A percentile compares a stretch with the other conserved stretches of the same genome.
phyloP scores from a whole-genome alignment of 2,113 vertebrate species.

The Falco punctatus region DNA sequence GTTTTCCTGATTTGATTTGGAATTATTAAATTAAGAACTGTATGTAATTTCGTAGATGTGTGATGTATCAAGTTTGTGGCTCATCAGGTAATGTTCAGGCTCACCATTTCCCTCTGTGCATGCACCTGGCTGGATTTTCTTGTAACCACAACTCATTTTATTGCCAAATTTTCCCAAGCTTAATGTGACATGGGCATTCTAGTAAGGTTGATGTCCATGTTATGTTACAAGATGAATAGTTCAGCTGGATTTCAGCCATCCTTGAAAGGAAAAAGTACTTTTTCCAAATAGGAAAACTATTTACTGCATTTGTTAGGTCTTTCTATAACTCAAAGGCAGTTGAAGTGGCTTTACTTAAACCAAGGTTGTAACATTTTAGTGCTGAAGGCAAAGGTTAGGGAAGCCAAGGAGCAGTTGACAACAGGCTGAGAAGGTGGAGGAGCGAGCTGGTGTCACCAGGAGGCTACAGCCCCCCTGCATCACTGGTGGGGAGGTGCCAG shows the following conservation, averaged over 20 bases:
- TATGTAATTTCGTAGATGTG: constrained; percentile 31
- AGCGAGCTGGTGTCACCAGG: not conserved
- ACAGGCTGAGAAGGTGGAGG: not conserved
- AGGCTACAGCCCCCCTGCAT: accelerated
- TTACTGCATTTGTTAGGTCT: not conserved
- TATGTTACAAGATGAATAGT: not conserved
- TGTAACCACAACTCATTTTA: not conserved
- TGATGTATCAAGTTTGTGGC: constrained; percentile 33
- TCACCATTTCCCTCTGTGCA: not conserved
- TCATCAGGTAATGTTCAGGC: not conserved
- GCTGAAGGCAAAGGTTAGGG: not conserved
- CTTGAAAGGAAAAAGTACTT: not conserved
- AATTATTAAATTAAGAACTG: constrained; percentile 31
- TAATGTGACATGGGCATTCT: not conserved
- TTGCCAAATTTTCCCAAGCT: not conserved
- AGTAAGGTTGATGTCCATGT: not conserved
- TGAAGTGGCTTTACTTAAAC: not conserved
- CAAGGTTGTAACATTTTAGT: not conserved
- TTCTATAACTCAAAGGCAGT: not conserved
- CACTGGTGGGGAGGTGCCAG: not conserved
- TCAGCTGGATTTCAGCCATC: not conserved
- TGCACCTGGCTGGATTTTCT: not conserved
- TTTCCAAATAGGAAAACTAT: not conserved
- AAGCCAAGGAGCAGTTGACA: not conserved
- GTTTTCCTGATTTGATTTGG: constrained; percentile 63